These are phyloP conservation scores for Chalcosyrphus nemorum DNA, from an alignment of 2,888 invertebrate genomes.

Conservation along the genomic window DNA sequence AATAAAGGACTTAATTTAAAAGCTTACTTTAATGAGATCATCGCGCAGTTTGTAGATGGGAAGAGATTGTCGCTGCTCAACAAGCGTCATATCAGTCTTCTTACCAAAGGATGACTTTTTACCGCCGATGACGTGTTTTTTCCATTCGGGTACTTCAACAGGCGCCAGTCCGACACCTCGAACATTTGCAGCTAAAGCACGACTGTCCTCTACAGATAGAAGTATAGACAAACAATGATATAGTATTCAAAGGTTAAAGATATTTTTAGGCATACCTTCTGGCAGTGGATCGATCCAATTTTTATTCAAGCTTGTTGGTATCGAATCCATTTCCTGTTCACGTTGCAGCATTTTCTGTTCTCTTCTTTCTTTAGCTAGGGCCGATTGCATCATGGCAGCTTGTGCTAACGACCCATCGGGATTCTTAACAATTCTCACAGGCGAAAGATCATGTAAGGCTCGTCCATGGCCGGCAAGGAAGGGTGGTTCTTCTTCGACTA, in stretches of 20 bases:
- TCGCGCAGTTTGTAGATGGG: constrained; percentile 98
- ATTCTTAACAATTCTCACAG: constrained; percentile 98
- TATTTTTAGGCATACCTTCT: constrained; percentile 83
- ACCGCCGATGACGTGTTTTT: constrained; percentile 98
- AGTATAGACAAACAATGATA: no score
- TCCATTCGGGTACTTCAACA: constrained; percentile 99
- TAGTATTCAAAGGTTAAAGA: background rate
- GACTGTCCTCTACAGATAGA: constrained; percentile 84
- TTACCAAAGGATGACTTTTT: constrained; percentile 99
- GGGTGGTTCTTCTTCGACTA: constrained; percentile 99
- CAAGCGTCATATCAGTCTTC: constrained; percentile 95
- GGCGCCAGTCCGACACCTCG: constrained; percentile 92
- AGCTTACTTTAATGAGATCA: constrained; percentile 91
- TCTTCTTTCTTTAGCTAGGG: constrained; percentile 97
- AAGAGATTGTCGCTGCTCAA: constrained; percentile 97
- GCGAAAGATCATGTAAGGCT: constrained; percentile 94
- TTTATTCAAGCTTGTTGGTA: constrained; percentile 92
- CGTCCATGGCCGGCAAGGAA: constrained; percentile 97
- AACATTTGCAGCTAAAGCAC: constrained; percentile 89
- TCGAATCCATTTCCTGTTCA: constrained; percentile 94
- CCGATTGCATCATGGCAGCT: constrained; percentile 99
- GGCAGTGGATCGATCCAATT: constrained; percentile 99
- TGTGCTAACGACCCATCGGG: constrained; percentile 99
- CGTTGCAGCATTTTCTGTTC: constrained; percentile 98
- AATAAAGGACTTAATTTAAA: background rate